Evolutionary conservation across 1,140 invertebrate species (phyloP).

Genomic region (Pseudomyrmex cubaensis): DNA sequence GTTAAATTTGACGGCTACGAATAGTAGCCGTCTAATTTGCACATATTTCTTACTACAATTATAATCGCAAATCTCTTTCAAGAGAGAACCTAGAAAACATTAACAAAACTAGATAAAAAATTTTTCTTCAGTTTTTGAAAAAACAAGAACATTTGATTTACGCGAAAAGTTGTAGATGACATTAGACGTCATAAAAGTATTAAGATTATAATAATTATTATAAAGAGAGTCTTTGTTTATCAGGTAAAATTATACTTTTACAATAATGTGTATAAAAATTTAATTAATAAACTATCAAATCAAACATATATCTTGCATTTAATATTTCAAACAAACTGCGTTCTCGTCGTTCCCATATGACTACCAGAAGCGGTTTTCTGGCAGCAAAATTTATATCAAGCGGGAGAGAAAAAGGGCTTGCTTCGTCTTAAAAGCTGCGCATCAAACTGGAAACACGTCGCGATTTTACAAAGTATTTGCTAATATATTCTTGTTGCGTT

Average conservation of each 20-base stretch:
- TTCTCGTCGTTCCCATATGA: not conserved
- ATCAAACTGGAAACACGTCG: not conserved
- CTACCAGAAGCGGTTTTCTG: not conserved
- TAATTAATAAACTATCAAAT: slow-evolving; percentile 3
- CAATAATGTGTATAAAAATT: not conserved
- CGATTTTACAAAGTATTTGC: slow-evolving; percentile 35
- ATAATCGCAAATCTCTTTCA: not conserved
- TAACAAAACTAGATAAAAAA: not conserved
- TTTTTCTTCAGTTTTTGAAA: not conserved
- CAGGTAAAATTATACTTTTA: no score
- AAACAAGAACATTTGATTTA: not conserved
- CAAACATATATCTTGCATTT: not conserved
- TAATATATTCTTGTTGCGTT: slow-evolving; percentile 41
- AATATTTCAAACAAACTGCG: not conserved
- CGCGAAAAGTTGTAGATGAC: no score
- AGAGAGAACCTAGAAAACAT: not conserved
- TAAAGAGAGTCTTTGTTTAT: no score
- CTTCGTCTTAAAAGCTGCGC: not conserved
- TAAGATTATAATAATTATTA: no score
- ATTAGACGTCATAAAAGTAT: no score
- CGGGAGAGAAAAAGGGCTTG: not conserved
- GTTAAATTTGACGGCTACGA: no score
- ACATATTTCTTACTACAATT: no score
- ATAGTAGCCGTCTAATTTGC: no score
- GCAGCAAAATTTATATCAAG: not conserved